These are phyloP conservation scores for Pegea sp. DNA, from an alignment of 23 tunicate species.

Conservation along the genomic window DNA sequence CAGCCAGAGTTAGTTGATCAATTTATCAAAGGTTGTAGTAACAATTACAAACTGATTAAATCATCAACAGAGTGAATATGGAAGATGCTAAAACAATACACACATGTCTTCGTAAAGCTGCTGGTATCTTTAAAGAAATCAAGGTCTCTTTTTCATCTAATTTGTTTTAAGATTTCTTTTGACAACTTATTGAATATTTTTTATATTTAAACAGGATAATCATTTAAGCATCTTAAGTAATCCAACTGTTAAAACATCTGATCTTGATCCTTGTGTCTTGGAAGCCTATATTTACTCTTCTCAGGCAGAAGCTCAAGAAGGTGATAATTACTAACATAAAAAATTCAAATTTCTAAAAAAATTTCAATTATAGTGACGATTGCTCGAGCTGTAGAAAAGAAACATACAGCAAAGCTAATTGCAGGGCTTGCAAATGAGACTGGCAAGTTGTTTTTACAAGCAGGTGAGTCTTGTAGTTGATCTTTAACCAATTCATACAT, in stretches of 20 bases:
- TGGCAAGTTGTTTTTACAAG: conserved; percentile 52
- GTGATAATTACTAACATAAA: conserved; percentile 1
- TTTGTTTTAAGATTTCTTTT: too few species aligned
- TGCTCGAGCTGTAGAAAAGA: conserved; percentile 86
- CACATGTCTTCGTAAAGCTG: conserved; percentile 69
- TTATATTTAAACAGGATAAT: conserved; percentile 38
- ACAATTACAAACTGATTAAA: neutral
- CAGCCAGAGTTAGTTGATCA: conserved; percentile 38
- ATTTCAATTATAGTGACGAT: conserved; percentile 39
- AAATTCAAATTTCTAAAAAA: neutral
- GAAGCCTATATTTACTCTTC: conserved; percentile 72
- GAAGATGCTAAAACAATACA: conserved; percentile 93
- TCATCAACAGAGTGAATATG: conserved; percentile 20
- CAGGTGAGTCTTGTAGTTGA: conserved; percentile 15
- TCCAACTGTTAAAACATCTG: conserved; percentile 62
- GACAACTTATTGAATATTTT: too few species aligned
- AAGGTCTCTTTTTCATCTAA: conserved; percentile 13
- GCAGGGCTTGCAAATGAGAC: conserved; percentile 89
- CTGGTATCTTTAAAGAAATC: conserved; percentile 82
- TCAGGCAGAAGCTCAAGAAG: conserved; percentile 97
- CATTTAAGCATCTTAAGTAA: conserved; percentile 22
- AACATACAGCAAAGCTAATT: conserved; percentile 51
- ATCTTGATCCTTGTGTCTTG: conserved; percentile 39
- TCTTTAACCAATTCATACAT: neutral
- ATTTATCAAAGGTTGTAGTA: neutral